phyloP scores from a whole-genome alignment of 2,888 invertebrate species.

The Agrypnus murinus region DNA sequence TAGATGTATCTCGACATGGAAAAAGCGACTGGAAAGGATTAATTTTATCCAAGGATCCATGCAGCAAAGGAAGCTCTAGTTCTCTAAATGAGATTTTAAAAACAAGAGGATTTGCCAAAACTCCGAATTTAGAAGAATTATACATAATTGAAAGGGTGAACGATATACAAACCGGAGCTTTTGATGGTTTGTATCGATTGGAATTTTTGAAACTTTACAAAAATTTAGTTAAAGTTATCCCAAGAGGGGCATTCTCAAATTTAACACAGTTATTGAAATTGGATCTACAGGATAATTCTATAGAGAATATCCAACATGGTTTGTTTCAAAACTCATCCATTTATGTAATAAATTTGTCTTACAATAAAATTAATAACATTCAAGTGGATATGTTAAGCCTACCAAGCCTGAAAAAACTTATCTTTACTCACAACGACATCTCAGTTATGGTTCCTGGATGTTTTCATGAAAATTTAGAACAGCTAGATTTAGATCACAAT shows the following conservation, averaged over 20 bases:
- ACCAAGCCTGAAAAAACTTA: conserved; percentile 36
- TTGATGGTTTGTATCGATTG: conserved; percentile 42
- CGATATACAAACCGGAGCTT: conserved; percentile 41
- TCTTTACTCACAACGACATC: conserved; percentile 44
- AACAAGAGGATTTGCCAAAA: conserved; percentile 33
- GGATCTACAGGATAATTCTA: conserved; percentile 46
- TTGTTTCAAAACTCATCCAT: conserved; percentile 42
- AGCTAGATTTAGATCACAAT: conserved; percentile 47
- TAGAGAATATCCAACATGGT: conserved; percentile 44
- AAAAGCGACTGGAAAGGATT: conserved; percentile 46
- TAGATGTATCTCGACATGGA: conserved; percentile 46
- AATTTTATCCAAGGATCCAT: conserved; percentile 40
- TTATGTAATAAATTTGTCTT: conserved; percentile 37
- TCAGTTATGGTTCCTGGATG: conserved; percentile 30
- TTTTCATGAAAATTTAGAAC: conserved; percentile 48
- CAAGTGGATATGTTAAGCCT: conserved; percentile 36
- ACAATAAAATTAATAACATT: conserved; percentile 48
- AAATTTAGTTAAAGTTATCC: conserved; percentile 46
- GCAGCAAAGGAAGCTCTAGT: conserved; percentile 29
- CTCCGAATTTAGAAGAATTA: conserved; percentile 46
- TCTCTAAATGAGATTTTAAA: conserved; percentile 38
- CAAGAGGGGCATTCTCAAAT: conserved; percentile 40
- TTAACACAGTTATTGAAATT: conserved; percentile 43
- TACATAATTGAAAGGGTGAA: conserved; percentile 43
- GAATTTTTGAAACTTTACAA: conserved; percentile 47